phyloP scores from a whole-genome alignment of 2,113 vertebrate genomes.

The Nothobranchius kuhntae region DNA sequence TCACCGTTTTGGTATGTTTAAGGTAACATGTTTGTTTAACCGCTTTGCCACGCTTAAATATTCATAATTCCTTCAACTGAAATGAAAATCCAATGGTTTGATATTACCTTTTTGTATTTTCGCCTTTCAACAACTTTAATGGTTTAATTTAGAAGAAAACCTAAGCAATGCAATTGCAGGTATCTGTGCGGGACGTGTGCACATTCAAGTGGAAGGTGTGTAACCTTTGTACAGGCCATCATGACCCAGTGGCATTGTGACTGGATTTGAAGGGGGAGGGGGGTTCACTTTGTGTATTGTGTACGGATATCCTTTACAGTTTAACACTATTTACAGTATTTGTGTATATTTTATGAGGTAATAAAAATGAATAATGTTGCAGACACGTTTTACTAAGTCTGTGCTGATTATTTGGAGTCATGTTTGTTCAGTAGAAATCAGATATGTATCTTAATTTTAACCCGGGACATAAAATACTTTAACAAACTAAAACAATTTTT shows the following conservation, averaged over 20 bases:
- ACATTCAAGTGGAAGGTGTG: conserved; percentile 47
- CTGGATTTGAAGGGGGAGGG: conserved; percentile 29
- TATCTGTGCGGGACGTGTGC: neutral
- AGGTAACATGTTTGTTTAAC: conserved; percentile 24
- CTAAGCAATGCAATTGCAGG: conserved; percentile 54
- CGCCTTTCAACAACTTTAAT: conserved; percentile 40
- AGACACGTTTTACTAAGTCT: conserved; percentile 22
- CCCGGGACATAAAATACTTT: no score
- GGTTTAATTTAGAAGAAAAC: conserved; percentile 59
- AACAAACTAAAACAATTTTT: no score
- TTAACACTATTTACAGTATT: conserved; percentile 87
- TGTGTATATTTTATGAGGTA: conserved; percentile 87
- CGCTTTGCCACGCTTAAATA: neutral
- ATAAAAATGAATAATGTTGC: conserved; percentile 76
- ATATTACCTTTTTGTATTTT: conserved; percentile 39
- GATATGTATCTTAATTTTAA: no score
- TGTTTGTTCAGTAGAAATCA: no score
- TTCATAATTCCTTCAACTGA: conserved; percentile 20
- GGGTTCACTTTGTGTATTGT: conserved; percentile 78
- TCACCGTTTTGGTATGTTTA: conserved; percentile 10
- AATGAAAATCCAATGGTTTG: conserved; percentile 26
- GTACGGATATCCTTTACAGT: conserved; percentile 84
- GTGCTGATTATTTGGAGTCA: neutral
- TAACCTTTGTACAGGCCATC: conserved; percentile 61
- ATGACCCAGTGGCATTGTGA: conserved; percentile 74